Conservation (phyloP, 2,888 invertebrate genomes). For the Philonicus albiceps region DNA sequence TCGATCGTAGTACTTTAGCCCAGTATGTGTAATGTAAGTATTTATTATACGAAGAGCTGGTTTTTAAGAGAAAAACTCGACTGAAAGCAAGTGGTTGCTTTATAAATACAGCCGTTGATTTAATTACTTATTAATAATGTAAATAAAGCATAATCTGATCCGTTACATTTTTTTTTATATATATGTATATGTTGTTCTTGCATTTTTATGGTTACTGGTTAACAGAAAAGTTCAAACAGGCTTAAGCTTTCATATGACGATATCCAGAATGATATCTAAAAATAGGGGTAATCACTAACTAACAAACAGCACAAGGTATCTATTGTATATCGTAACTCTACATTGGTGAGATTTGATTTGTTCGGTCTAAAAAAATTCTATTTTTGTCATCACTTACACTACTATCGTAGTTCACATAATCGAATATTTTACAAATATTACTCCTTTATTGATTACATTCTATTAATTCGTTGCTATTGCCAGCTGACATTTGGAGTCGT, state of each 20-base stretch:
- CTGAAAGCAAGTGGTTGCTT: not conserved
- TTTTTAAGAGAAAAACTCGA: not conserved
- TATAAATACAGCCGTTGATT: not conserved
- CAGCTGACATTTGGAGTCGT: constrained; percentile 25
- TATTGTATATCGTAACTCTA: not conserved
- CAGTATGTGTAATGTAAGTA: not conserved
- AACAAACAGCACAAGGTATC: not conserved
- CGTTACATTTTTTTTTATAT: not conserved
- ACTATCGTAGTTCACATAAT: not conserved
- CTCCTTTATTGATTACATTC: constrained; percentile 24
- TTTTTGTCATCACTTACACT: not conserved
- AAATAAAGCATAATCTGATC: not conserved
- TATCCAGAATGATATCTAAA: not conserved
- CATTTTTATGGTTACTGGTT: not conserved
- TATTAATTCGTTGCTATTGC: constrained; percentile 17
- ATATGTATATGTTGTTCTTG: not conserved
- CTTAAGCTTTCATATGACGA: not conserved
- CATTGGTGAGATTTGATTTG: not conserved
- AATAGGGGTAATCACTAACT: not conserved
- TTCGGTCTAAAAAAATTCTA: not conserved
- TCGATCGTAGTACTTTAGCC: not conserved
- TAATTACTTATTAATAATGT: not conserved
- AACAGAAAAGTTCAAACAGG: not conserved
- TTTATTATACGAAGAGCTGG: not conserved
- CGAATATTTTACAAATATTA: constrained; percentile 8